phyloP scores from a whole-genome alignment of 2,888 invertebrate genomes.

The Thereva unica region DNA sequence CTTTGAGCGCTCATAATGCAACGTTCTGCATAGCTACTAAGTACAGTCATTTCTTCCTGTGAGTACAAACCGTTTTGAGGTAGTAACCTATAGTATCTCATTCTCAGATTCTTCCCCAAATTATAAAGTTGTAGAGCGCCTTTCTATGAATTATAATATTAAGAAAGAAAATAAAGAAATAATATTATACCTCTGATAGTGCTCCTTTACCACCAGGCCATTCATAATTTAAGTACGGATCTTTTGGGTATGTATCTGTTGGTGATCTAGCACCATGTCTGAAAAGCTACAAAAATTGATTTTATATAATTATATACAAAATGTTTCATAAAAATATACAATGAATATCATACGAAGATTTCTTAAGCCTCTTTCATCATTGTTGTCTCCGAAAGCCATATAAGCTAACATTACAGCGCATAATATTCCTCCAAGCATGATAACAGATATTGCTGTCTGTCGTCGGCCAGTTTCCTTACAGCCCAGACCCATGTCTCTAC shows the following conservation, averaged over 20 bases:
- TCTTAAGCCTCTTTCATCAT: slow-evolving; percentile 53
- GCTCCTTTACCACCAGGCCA: slow-evolving; percentile 86
- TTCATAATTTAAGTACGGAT: slow-evolving; percentile 72
- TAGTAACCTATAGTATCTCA: slow-evolving; percentile 70
- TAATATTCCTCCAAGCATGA: slow-evolving; percentile 52
- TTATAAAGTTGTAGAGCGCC: slow-evolving; percentile 77
- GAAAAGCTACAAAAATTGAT: slow-evolving; percentile 50
- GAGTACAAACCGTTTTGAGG: slow-evolving; percentile 64
- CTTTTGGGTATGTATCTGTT: slow-evolving; percentile 73
- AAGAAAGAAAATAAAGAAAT: background rate
- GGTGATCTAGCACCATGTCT: slow-evolving; percentile 64
- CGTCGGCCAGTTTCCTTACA: slow-evolving; percentile 38
- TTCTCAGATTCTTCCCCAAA: slow-evolving; percentile 72
- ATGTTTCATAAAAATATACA: slow-evolving; percentile 45
- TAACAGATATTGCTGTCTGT: slow-evolving; percentile 55
- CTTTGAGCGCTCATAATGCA: slow-evolving; percentile 79
- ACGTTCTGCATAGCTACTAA: slow-evolving; percentile 80
- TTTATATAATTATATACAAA: background rate
- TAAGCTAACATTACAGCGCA: slow-evolving; percentile 55
- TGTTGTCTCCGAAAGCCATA: slow-evolving; percentile 56
- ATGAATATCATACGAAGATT: slow-evolving; percentile 56
- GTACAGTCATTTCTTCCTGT: slow-evolving; percentile 65
- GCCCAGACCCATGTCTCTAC: slow-evolving; percentile 23
- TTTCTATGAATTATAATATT: slow-evolving; percentile 53
- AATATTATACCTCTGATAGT: slow-evolving; percentile 62